phyloP scores from a whole-genome alignment of 2,113 vertebrate genomes.

The Peromyscus californicus region DNA sequence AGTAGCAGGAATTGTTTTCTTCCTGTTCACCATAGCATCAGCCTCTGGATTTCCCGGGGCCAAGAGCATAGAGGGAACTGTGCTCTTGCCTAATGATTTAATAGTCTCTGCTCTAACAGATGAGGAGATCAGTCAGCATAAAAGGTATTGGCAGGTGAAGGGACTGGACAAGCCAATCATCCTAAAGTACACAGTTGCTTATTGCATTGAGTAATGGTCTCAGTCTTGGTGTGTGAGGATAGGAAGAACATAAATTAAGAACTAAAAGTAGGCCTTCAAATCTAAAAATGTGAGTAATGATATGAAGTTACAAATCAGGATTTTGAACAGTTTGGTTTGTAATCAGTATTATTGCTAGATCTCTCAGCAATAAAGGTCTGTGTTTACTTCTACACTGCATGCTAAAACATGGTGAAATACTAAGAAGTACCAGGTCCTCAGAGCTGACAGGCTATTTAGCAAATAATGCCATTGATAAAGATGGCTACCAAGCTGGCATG shows the following conservation, averaged over 20 bases:
- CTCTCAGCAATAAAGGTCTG: not conserved
- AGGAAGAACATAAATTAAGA: not conserved
- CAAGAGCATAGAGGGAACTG: not conserved
- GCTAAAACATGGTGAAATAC: not conserved
- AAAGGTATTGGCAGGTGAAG: not conserved
- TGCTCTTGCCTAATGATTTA: not conserved
- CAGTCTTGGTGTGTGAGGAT: not conserved
- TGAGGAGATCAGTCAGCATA: not conserved
- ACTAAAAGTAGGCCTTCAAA: not conserved
- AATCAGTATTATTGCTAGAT: not conserved
- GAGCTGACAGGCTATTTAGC: not conserved
- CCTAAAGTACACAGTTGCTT: not conserved
- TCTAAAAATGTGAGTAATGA: not conserved
- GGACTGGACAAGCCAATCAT: not conserved
- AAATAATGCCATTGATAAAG: not conserved
- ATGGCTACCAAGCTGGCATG: accelerated
- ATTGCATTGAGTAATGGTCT: not conserved
- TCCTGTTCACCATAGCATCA: not conserved
- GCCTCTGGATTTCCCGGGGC: not conserved
- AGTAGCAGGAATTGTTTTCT: not conserved
- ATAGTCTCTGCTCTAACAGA: not conserved
- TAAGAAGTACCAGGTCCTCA: not conserved
- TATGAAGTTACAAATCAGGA: not conserved
- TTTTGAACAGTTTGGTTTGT: not conserved
- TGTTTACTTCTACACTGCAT: not conserved